phyloP scores from a whole-genome alignment of 1,140 invertebrate genomes.

The Drosophila sp. region DNA sequence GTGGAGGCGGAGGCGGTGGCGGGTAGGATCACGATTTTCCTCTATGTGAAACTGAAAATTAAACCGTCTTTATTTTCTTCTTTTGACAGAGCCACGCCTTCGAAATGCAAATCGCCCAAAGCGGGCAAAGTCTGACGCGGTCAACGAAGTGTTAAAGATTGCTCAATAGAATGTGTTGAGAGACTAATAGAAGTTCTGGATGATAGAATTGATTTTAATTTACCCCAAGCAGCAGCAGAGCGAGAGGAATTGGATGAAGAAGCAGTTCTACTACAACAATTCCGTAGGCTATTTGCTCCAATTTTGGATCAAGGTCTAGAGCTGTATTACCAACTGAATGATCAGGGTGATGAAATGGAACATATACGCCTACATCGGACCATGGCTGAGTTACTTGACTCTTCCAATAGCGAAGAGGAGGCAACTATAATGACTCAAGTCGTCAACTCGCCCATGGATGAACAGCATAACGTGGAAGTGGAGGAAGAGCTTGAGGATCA shows the following conservation, averaged over 20 bases:
- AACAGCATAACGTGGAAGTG: constrained; percentile 13
- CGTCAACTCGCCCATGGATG: constrained; percentile 22
- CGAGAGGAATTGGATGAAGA: constrained; percentile 30
- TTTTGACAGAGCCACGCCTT: constrained; percentile 64
- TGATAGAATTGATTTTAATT: constrained; percentile 70
- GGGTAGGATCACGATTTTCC: constrained; percentile 31
- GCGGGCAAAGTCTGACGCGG: constrained; percentile 82
- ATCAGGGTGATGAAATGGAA: constrained; percentile 45
- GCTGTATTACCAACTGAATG: constrained; percentile 69
- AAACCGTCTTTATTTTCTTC: not conserved
- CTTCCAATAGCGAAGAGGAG: constrained; percentile 68
- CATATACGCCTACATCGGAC: constrained; percentile 72
- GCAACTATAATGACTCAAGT: constrained; percentile 53
- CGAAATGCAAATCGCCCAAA: constrained; percentile 72
- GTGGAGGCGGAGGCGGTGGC: constrained; percentile 35
- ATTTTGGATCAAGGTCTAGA: constrained; percentile 61
- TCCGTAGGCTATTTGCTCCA: constrained; percentile 66
- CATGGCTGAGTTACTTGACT: constrained; percentile 64
- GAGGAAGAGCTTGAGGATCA: constrained; percentile 23
- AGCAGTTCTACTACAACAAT: constrained; percentile 59
- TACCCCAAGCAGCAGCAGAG: constrained; percentile 44
- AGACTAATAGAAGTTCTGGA: constrained; percentile 37
- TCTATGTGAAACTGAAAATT: not conserved
- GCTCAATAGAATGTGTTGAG: constrained; percentile 77
- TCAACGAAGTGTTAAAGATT: constrained; percentile 83